phyloP scores from a whole-genome alignment of 64 coral and sea anemone species.

The Montipora sp. region DNA sequence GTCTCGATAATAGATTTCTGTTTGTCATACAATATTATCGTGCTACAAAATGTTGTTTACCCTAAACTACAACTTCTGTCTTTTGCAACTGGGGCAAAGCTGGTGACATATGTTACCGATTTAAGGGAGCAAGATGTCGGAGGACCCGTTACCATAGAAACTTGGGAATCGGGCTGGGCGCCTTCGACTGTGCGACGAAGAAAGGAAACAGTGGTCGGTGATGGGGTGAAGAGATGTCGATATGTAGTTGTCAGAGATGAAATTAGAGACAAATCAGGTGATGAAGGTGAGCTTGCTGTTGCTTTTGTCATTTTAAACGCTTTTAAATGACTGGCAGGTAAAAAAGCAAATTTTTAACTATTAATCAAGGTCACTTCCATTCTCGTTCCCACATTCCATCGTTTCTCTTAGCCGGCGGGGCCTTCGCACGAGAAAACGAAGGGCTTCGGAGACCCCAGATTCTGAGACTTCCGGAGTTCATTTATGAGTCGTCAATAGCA shows the following conservation, averaged over 20 bases:
- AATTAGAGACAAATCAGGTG: not conserved
- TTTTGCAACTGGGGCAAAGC: not conserved
- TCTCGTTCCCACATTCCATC: too few species aligned
- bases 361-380: too few species aligned
- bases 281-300: not conserved
- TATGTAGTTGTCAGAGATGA: slow-evolving; percentile 23
- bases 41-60: slow-evolving; percentile 24
- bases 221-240: not conserved
- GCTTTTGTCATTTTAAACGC: not conserved
- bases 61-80: slow-evolving; percentile 45
- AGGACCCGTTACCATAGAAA: slow-evolving; percentile 43
- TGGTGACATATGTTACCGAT: slow-evolving; percentile 50
- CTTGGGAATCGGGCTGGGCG: slow-evolving; percentile 24
- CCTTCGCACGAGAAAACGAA: too few species aligned
- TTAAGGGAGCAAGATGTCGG: slow-evolving; percentile 44
- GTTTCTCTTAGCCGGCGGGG: too few species aligned
- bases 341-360: too few species aligned
- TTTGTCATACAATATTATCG: slow-evolving; percentile 29
- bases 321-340: too few species aligned
- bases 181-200: not conserved
- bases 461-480: too few species aligned
- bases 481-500: too few species aligned
- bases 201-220: not conserved
- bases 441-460: too few species aligned
- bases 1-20: slow-evolving; percentile 34